A percentile compares a stretch with the other conserved stretches of the same genome.
Evolutionary conservation across 1,140 invertebrate genomes (phyloP).

Genomic region (Sitophilus oryzae): DNA sequence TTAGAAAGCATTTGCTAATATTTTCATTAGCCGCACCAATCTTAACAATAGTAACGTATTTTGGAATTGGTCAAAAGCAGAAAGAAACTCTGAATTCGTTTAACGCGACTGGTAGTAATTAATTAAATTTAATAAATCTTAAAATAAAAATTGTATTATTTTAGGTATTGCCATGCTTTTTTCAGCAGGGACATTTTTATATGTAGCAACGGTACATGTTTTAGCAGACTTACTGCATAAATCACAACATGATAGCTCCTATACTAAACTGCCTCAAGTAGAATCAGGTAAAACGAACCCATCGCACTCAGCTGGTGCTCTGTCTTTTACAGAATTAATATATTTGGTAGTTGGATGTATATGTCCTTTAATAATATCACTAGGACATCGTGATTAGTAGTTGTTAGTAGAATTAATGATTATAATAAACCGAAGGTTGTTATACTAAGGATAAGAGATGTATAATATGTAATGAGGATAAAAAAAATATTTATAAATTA

Average conservation of each 20-base stretch:
- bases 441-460: neutral
- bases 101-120: slow-evolving; percentile 67
- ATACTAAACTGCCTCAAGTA: slow-evolving; percentile 36
- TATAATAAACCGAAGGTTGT: neutral
- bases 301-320: slow-evolving; percentile 41
- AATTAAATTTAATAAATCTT: neutral
- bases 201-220: slow-evolving; percentile 97
- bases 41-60: slow-evolving; percentile 86
- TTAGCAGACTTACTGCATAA: slow-evolving; percentile 80
- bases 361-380: slow-evolving; percentile 78
- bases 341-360: slow-evolving; percentile 79
- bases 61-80: slow-evolving; percentile 83
- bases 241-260: slow-evolving; percentile 41
- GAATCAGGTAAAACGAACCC: slow-evolving; percentile 40
- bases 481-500: too few relatives aligned
- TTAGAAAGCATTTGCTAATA: slow-evolving; percentile 84
- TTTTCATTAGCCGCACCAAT: slow-evolving; percentile 92
- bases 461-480: neutral
- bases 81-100: slow-evolving; percentile 69
- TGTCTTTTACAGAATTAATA: slow-evolving; percentile 68
- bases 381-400: slow-evolving; percentile 90
- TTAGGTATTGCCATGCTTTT: slow-evolving; percentile 95
- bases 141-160: slow-evolving; percentile 26
- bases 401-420: neutral
- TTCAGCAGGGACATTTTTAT: slow-evolving; percentile 97